These are phyloP conservation scores for Anabas testudineus DNA, from an alignment of 2,797 vertebrate genomes.

Conservation along the genomic window DNA sequence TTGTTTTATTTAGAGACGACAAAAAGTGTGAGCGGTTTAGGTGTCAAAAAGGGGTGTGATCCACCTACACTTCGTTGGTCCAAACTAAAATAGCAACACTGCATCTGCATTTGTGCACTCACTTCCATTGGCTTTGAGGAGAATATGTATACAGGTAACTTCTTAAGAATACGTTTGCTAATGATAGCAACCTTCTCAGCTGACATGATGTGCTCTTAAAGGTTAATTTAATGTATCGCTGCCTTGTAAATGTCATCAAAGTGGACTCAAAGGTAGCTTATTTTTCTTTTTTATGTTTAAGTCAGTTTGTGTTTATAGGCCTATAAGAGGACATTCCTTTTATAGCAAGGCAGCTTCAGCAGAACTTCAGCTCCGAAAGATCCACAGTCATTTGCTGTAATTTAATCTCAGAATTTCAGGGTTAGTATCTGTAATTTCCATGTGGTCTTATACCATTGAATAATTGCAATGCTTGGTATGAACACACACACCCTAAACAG, in stretches of 20 bases:
- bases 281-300: no score
- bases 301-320: no score
- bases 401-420: constrained; percentile 8
- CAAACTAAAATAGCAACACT: constrained; percentile 5
- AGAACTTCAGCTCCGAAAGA: not conserved
- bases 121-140: not conserved
- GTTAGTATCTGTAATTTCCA: not conserved
- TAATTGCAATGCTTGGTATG: not conserved
- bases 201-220: no score
- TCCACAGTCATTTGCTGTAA: not conserved
- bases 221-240: not conserved
- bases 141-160: no score
- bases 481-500: constrained; percentile 24
- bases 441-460: not conserved
- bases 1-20: constrained; percentile 6
- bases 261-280: not conserved
- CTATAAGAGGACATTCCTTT: no score
- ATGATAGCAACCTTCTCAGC: no score
- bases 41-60: constrained; percentile 24
- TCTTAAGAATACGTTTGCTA: no score
- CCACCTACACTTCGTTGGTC: constrained; percentile 9
- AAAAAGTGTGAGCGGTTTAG: constrained; percentile 15
- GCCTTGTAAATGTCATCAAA: not conserved
- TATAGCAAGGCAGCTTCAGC: no score
- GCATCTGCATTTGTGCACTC: not conserved